A percentile compares a stretch with the other conserved stretches of the same genome.
phyloP scores from a whole-genome alignment of 2,797 vertebrate species.

The Hoplostethus atlanticus region DNA sequence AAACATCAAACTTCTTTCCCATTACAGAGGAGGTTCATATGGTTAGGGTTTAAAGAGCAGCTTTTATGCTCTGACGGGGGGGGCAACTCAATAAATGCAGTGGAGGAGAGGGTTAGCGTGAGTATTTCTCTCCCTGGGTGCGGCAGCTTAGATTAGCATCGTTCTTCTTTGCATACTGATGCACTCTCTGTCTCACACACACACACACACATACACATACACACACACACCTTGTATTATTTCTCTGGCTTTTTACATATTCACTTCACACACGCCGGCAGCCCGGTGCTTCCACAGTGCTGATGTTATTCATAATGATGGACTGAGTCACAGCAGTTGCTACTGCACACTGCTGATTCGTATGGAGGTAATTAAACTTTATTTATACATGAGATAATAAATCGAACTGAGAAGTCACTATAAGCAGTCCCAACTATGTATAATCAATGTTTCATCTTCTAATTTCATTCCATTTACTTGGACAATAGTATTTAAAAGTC shows the following conservation, averaged over 20 bases:
- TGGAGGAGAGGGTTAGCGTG: background rate
- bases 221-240: constrained; percentile 19
- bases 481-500: background rate
- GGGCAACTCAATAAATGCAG: constrained; percentile 7
- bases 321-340: constrained; percentile 47
- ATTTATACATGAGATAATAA: too few relatives aligned
- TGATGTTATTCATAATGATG: constrained; percentile 55
- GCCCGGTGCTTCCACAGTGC: constrained; percentile 4
- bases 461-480: constrained; percentile 10
- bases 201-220: constrained; percentile 7
- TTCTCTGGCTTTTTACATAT: constrained; percentile 47
- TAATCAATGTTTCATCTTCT: constrained; percentile 13
- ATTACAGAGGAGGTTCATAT: background rate
- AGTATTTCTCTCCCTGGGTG: constrained; percentile 8
- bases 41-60: background rate
- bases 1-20: background rate
- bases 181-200: constrained; percentile 21
- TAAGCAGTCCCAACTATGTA: constrained; percentile 4
- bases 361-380: background rate
- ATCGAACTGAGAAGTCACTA: background rate
- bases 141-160: constrained; percentile 19
- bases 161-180: constrained; percentile 49
- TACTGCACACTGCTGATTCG: constrained; percentile 52
- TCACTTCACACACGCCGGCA: constrained; percentile 42
- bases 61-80: too few relatives aligned